phyloP scores from a whole-genome alignment of 2,888 invertebrate species.

The Gastracanthus pulcherrimus region DNA sequence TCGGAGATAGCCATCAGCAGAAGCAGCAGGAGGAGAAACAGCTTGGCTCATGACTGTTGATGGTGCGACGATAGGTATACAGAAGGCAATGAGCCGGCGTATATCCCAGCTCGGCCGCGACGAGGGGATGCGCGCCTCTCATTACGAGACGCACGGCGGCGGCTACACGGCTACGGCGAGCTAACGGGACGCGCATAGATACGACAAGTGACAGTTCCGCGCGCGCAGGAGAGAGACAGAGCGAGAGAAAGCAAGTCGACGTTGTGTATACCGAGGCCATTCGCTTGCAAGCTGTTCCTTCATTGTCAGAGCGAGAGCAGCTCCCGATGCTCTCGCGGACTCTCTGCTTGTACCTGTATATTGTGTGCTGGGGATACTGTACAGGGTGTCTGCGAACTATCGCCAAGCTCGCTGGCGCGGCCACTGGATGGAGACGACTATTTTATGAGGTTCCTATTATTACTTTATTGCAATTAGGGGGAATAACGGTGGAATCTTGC shows the following conservation, averaged over 20 bases:
- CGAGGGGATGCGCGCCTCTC: conserved; percentile 8
- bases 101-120: not conserved
- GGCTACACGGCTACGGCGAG: conserved; percentile 10
- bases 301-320: conserved; percentile 48
- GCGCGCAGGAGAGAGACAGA: not conserved
- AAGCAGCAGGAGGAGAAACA: too few relatives aligned
- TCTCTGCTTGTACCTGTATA: conserved; percentile 6
- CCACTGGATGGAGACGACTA: too few relatives aligned
- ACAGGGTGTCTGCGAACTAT: not conserved
- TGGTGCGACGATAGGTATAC: not conserved
- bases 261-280: conserved; percentile 21
- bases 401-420: too few relatives aligned
- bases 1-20: conserved; percentile 6
- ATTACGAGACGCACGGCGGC: not conserved
- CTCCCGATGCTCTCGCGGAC: conserved; percentile 1
- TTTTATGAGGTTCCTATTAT: too few relatives aligned
- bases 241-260: not conserved
- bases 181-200: conserved; percentile 20
- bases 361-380: not conserved
- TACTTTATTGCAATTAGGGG: too few relatives aligned
- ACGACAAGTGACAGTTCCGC: conserved; percentile 42
- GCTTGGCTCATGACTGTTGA: not conserved
- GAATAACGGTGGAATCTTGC: too few relatives aligned
- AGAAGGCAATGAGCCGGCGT: not conserved
- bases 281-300: conserved; percentile 74